These are phyloP conservation scores for Artibeus lituratus DNA, from an alignment of 2,797 vertebrate genomes.

Conservation along the genomic window DNA sequence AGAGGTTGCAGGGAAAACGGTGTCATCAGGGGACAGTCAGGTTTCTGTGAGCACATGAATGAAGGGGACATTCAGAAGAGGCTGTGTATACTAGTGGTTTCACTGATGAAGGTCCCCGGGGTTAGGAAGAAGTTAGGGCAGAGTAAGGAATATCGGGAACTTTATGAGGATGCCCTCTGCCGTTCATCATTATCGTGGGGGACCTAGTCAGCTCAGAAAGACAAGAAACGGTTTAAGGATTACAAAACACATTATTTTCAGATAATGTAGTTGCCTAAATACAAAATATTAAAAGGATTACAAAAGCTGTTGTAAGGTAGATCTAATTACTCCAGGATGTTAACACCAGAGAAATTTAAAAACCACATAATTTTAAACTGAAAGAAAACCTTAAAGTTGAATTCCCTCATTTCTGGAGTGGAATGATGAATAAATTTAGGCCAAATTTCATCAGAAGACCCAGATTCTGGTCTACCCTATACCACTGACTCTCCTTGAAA, in stretches of 20 bases:
- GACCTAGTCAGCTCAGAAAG: not conserved
- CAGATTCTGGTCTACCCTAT: not conserved
- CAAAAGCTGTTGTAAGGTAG: not conserved
- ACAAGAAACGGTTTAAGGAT: not conserved
- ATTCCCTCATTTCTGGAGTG: not conserved
- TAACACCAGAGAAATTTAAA: not conserved
- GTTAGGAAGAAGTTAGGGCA: not conserved
- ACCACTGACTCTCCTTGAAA: not conserved
- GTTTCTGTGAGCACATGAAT: not conserved
- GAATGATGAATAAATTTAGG: not conserved
- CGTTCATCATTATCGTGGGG: not conserved
- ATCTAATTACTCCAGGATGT: not conserved
- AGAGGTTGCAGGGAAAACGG: not conserved
- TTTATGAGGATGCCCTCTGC: not conserved
- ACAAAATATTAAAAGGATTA: not conserved
- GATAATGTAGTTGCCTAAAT: not conserved
- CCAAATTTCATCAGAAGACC: not conserved
- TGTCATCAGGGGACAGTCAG: not conserved
- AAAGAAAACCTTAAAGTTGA: not conserved
- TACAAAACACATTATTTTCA: not conserved
- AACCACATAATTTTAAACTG: not conserved
- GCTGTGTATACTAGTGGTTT: too few relatives aligned
- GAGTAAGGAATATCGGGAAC: not conserved
- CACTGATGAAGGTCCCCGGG: not conserved
- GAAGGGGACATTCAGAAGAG: not conserved